Percentiles rank a stretch among this genome's conserved stretches.
Evolutionary conservation across 1,140 invertebrate species (phyloP).

Genomic region (Macrobrachium rosenbergii): DNA sequence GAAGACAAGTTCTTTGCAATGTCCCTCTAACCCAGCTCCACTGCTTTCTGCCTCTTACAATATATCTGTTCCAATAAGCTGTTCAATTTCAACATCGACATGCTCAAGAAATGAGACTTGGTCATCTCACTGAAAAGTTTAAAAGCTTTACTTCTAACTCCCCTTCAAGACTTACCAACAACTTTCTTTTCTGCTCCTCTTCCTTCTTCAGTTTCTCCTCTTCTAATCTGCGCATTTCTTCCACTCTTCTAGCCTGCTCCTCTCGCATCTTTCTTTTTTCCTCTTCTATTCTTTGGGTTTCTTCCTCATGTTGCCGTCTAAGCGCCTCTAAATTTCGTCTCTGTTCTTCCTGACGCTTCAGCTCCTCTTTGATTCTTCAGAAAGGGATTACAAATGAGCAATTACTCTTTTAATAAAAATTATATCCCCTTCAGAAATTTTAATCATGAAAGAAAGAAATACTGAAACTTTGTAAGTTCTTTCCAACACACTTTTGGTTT

Average conservation of each 20-base stretch:
- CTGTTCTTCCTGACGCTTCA: slow-evolving; percentile 64
- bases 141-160: not conserved
- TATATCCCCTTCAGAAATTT: not conserved
- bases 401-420: not conserved
- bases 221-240: slow-evolving; percentile 67
- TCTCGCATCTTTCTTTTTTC: slow-evolving; percentile 59
- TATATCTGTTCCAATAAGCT: too few species aligned
- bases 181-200: slow-evolving; percentile 59
- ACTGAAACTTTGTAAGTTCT: too few species aligned
- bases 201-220: slow-evolving; percentile 64
- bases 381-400: not conserved
- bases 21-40: too few species aligned
- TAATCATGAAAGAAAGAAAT: too few species aligned
- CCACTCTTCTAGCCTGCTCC: slow-evolving; percentile 58
- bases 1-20: too few species aligned
- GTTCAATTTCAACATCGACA: too few species aligned
- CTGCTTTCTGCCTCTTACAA: too few species aligned
- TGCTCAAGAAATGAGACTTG: too few species aligned
- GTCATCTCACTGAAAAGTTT: not conserved
- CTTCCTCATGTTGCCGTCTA: slow-evolving; percentile 56
- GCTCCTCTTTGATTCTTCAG: slow-evolving; percentile 42
- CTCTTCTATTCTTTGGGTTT: slow-evolving; percentile 63
- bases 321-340: slow-evolving; percentile 57
- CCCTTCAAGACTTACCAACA: slow-evolving; percentile 30
- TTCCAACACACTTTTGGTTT: too few species aligned